Conservation (phyloP, 1,140 invertebrate species). For the Solenopsis invicta region DNA sequence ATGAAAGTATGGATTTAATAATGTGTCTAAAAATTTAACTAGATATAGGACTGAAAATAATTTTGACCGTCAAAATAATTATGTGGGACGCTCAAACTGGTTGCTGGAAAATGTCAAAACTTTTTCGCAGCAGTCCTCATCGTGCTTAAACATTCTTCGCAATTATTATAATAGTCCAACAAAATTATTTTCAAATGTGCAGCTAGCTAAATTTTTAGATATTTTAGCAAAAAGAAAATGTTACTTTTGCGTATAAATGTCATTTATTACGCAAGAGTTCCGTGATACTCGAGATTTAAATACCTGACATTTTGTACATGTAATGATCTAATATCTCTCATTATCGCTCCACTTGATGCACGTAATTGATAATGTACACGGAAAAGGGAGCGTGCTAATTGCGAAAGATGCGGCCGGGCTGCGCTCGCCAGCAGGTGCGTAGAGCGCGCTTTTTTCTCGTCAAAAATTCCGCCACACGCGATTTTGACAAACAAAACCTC, state of each 20-base stretch:
- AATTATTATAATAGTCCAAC: too few relatives aligned
- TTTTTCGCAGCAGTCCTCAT: too few relatives aligned
- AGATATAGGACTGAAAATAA: too few relatives aligned
- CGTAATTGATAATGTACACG: slow-evolving; percentile 58
- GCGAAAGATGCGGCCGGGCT: slow-evolving; percentile 40
- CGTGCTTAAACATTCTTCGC: too few relatives aligned
- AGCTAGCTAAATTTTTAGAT: too few relatives aligned
- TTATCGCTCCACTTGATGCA: slow-evolving; percentile 37
- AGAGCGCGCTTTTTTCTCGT: slow-evolving; percentile 64
- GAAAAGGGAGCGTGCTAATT: slow-evolving; percentile 59
- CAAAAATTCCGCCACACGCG: slow-evolving; percentile 70
- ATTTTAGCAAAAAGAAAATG: too few relatives aligned
- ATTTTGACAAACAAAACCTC: slow-evolving; percentile 69
- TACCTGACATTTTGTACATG: slow-evolving; percentile 26
- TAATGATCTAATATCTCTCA: slow-evolving; percentile 55
- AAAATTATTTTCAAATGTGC: too few relatives aligned
- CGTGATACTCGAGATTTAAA: slow-evolving; percentile 38
- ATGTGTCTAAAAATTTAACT: too few relatives aligned
- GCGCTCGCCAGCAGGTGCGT: slow-evolving; percentile 67
- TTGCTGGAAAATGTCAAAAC: too few relatives aligned
- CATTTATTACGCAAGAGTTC: background rate
- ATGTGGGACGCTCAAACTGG: too few relatives aligned
- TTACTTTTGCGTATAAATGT: background rate
- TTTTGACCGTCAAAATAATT: too few relatives aligned
- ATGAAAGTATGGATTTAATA: too few relatives aligned